phyloP scores from a whole-genome alignment of 2,888 invertebrate species.

The Alloscopus bannaensis region DNA sequence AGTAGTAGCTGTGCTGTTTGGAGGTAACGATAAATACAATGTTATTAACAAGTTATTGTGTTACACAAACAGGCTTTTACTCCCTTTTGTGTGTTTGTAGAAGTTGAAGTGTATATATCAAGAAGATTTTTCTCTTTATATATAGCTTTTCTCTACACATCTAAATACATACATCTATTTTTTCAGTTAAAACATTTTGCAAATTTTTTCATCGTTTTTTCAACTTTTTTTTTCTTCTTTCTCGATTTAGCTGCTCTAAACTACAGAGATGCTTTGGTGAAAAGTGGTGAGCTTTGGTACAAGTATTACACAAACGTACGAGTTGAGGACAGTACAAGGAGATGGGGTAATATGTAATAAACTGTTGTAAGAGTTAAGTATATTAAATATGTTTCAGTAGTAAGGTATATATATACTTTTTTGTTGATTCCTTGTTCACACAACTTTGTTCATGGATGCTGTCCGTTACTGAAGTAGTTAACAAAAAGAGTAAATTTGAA shows the following conservation, averaged over 20 bases:
- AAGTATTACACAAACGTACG: conserved; percentile 39
- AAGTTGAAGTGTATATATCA: conserved; percentile 6
- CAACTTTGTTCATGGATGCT: conserved; percentile 51
- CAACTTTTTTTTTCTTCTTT: too few relatives aligned
- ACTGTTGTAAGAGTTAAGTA: conserved; percentile 6
- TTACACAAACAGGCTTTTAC: too few relatives aligned
- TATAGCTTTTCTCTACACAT: conserved; percentile 4
- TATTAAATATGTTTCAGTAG: conserved; percentile 10
- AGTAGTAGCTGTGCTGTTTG: conserved; percentile 50
- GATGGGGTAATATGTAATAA: conserved; percentile 34
- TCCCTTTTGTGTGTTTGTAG: not conserved
- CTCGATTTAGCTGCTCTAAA: too few relatives aligned
- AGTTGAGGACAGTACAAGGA: too few relatives aligned
- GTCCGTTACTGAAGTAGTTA: conserved; percentile 43
- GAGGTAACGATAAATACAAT: conserved; percentile 17
- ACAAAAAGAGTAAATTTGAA: conserved; percentile 4
- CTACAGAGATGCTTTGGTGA: conserved; percentile 1
- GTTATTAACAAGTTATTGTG: too few relatives aligned
- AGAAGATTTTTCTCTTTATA: not conserved
- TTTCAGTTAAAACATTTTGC: conserved; percentile 10
- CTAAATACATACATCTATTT: not conserved
- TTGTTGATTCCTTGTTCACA: too few relatives aligned
- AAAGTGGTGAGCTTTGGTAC: conserved; percentile 23
- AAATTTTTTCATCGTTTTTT: conserved; percentile 9
- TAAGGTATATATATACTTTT: conserved; percentile 24